Evolutionary conservation across 2,888 invertebrate genomes (phyloP).

Genomic region (Acanthosoma haemorrhoidale): DNA sequence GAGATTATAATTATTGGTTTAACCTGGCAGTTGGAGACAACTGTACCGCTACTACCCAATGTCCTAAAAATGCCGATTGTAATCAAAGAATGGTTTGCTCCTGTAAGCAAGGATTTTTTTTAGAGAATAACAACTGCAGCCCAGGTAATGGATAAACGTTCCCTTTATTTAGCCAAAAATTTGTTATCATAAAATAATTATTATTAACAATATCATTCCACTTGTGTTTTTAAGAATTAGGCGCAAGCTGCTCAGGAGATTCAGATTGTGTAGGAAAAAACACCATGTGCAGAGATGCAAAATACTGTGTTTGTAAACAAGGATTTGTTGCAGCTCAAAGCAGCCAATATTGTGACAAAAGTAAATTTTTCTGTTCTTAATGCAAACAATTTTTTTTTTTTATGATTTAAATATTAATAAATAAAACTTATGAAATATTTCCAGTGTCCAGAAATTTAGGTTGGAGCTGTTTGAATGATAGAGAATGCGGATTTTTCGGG

Average conservation of each 20-base stretch:
- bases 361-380: slow-evolving; percentile 39
- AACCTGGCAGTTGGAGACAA: slow-evolving; percentile 30
- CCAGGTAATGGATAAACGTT: too few relatives aligned
- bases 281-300: slow-evolving; percentile 40
- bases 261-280: slow-evolving; percentile 36
- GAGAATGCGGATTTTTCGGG: slow-evolving; percentile 44
- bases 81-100: slow-evolving; percentile 37
- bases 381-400: background rate
- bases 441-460: slow-evolving; percentile 40
- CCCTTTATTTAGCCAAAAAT: too few relatives aligned
- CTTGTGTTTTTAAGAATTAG: slow-evolving; percentile 42
- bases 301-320: slow-evolving; percentile 42
- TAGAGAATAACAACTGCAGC: slow-evolving; percentile 39
- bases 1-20: too few relatives aligned
- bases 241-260: slow-evolving; percentile 41
- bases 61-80: slow-evolving; percentile 42
- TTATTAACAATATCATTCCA: too few relatives aligned
- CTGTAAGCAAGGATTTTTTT: slow-evolving; percentile 42
- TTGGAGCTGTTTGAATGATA: slow-evolving; percentile 40
- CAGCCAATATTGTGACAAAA: slow-evolving; percentile 43
- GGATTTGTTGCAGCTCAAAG: slow-evolving; percentile 39
- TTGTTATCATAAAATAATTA: too few relatives aligned
- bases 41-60: slow-evolving; percentile 27
- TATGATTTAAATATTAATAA: background rate
- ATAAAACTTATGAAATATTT: background rate